A percentile compares a stretch with the other conserved stretches of the same genome.
phyloP scores from a whole-genome alignment of 2,888 invertebrate genomes.

The Leptogaster cylindrica region DNA sequence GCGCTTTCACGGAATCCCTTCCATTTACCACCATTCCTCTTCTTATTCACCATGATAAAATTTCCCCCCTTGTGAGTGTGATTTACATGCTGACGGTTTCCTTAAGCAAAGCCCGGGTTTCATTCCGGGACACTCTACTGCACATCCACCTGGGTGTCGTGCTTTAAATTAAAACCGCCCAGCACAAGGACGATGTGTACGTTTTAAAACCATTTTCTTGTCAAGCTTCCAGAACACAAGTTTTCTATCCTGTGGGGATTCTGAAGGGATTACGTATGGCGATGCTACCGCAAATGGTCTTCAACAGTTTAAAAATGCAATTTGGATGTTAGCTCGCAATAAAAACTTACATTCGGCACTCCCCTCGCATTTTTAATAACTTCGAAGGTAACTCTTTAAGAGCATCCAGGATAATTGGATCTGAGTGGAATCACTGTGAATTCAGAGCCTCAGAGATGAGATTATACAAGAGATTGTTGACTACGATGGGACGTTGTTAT shows the following conservation, averaged over 20 bases:
- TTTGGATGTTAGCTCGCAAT: constrained; percentile 1
- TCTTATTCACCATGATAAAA: background rate
- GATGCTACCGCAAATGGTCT: constrained; percentile 5
- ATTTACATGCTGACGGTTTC: constrained; percentile 14
- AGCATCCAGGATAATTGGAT: too few species aligned
- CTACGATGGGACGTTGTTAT: too few species aligned
- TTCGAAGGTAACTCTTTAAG: too few species aligned
- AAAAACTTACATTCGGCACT: too few species aligned
- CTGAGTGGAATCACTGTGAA: too few species aligned
- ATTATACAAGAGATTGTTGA: too few species aligned
- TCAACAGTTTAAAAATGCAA: constrained; percentile 9
- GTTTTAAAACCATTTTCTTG: constrained; percentile 15
- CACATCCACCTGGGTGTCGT: constrained; percentile 9
- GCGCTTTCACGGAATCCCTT: background rate
- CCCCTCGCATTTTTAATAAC: too few species aligned
- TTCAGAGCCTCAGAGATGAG: too few species aligned
- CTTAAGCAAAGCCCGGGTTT: constrained; percentile 10
- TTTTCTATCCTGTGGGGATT: background rate
- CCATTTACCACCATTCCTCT: background rate
- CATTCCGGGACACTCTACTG: background rate
- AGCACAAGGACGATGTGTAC: background rate
- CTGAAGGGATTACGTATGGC: background rate
- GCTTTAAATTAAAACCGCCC: constrained; percentile 2
- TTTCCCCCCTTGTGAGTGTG: constrained; percentile 2
- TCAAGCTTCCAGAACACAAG: background rate